Base-by-base conservation (phyloP, 2,113 vertebrate genomes). In the Anhinga anhinga region DNA sequence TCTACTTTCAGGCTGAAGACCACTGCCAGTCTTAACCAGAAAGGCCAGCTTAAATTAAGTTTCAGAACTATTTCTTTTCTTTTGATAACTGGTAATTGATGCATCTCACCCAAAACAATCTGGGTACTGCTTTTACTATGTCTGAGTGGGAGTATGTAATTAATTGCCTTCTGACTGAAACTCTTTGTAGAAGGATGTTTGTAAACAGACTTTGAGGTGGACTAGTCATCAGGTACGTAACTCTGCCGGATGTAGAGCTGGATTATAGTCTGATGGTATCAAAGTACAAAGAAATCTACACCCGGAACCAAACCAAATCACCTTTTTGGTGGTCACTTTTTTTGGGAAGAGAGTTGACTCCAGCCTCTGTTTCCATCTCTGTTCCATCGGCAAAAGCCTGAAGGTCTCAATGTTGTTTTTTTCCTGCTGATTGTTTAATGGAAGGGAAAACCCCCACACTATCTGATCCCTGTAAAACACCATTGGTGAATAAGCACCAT, bases 1-100 rank as follows among this genome's bases (percentile, higher is more conserved):
- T 50, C 74, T 50, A 17, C 52, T 86, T 92, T 62, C 25, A 82
- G 4, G 3, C 45, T 66, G 82, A 62, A 93, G 40, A 82, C 50
- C 50, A 69, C 50, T 79, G 53, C 88, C 42, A 50, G 47, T 72
- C 66, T 89, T 29, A 19, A 78, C 42, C 53, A 95, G 44, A 78
- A 55, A 83, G 69, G 21, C 11, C 86, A 87, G 67, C 88, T 86
- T 92, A 95, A 96, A 56, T 62, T 74, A 95, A 63, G 18, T 47
- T 73, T 45, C 59, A 76, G 84, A 89, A 82, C 61, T 55, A 36
- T 67, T 49, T 30, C 27, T 77, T 76, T 89, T 92, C 90, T 78
- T 96, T 95, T 86, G 93, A 91, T 29, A 96, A n/a, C 58, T 74
- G 87, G 76, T 86, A 88, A 95, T 88, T 91, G 94, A 96, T 26